Evolutionary conservation across 2,888 invertebrate species (phyloP).

Genomic region (Cryptocephalus moraei): DNA sequence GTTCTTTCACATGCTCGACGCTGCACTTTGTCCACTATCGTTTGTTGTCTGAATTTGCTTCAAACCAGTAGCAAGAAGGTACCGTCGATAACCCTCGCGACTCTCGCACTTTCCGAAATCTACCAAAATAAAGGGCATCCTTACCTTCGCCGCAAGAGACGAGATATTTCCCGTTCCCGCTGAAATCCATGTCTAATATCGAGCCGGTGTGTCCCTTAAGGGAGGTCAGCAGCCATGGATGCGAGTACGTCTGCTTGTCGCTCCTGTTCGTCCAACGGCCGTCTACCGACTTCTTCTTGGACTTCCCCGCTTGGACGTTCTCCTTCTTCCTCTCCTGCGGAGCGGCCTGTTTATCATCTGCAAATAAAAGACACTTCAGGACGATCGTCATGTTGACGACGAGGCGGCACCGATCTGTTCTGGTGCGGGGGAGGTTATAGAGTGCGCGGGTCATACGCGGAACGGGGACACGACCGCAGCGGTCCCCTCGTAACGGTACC

Average conservation of each 20-base stretch:
- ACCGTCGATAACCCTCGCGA: too few relatives aligned
- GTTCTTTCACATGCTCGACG: too few relatives aligned
- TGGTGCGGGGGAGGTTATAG: too few relatives aligned
- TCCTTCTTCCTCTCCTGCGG: conserved; percentile 15
- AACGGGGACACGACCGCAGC: too few relatives aligned
- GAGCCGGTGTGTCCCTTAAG: conserved; percentile 74
- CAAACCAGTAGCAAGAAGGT: too few relatives aligned
- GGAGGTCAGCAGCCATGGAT: conserved; percentile 70
- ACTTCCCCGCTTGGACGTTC: conserved; percentile 13
- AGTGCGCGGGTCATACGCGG: too few relatives aligned
- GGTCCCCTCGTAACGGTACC: too few relatives aligned
- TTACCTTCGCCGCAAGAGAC: conserved; percentile 79
- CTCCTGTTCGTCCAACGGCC: conserved; percentile 39
- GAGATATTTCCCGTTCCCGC: conserved; percentile 76
- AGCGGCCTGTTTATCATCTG: conserved; percentile 12
- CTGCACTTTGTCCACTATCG: too few relatives aligned
- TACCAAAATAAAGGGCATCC: conserved; percentile 21
- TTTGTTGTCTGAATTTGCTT: too few relatives aligned
- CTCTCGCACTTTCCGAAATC: too few relatives aligned
- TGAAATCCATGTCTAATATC: conserved; percentile 69
- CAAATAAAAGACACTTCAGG: conserved; percentile 3
- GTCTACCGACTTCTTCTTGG: conserved; percentile 38
- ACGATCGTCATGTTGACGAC: too few relatives aligned
- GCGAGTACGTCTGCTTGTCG: conserved; percentile 47
- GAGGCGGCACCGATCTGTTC: too few relatives aligned